Base-by-base conservation (phyloP, 1,140 invertebrate species). In the Trachymyrmex septentrionalis region DNA sequence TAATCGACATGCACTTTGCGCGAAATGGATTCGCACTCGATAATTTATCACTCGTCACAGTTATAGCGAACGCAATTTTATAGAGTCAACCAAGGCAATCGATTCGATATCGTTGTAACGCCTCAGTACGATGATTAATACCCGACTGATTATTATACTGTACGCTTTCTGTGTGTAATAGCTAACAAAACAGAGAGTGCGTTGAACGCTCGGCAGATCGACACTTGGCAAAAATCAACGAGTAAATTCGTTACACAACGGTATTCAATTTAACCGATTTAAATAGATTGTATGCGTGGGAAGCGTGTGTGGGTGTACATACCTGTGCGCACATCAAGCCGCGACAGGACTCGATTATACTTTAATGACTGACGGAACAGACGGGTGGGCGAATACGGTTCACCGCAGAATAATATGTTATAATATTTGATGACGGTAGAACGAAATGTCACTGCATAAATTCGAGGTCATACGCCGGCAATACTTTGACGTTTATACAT, bases 381-480 rank as follows among this genome's bases (percentile, higher is more conserved):
- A 73, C 69, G 57, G 38, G 24, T 61, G 57, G 55, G 27, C 55
- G 69, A 84, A 48, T 61, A 75, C 44, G 80, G 80, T 75, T 61
- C n/a, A 69, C 80, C 80, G 55, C 80, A 84, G 38, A 84, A 84
- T 84, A 84, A 84, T 57, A 61, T 84, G 69, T 84, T 75, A 75
- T 84, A 84, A 84, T 75, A 84, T 84, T 84, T 84, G 67, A 75
- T 84, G 55, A 81, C 19, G 64, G 19, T 38, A 57, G 34, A 75
- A 84, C 69, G 14, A 84, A 84, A 84, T 84, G 80, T 84, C 80
- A 73, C 67, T 48, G 27, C 27, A 75, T 75, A 73, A 84, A 84
- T 84, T 73, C 55, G 67, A 61, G 67, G 69, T 73, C 69, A 16
- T 9, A 21, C 27, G 30, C 21, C 14, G 66, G 66, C 44, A 61